These are phyloP conservation scores for Calonectris borealis DNA, from an alignment of 2,113 vertebrate species.

Conservation along the genomic window DNA sequence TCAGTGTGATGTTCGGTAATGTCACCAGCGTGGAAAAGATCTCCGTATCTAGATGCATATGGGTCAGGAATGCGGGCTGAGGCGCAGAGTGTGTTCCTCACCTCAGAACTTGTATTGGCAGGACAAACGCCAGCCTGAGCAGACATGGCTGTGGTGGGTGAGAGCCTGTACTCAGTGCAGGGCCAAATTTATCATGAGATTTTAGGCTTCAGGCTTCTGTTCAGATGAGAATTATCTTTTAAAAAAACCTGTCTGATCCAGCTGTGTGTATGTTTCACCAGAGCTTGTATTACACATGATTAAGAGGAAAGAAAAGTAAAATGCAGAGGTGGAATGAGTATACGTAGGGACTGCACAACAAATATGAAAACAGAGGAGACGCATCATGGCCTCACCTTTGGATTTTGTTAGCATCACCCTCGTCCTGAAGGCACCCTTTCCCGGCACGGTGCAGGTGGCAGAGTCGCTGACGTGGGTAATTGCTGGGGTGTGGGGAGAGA, in stretches of 20 bases:
- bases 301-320: not conserved
- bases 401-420: not conserved
- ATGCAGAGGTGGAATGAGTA: not conserved
- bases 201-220: not conserved
- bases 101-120: slow-evolving; percentile 14
- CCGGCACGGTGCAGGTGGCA: fast-evolving
- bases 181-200: not conserved
- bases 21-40: not conserved
- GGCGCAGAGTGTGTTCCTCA: slow-evolving; percentile 43
- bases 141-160: not conserved
- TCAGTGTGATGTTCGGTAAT: not conserved
- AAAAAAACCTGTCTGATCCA: not conserved
- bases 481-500: not conserved
- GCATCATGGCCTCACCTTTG: not conserved
- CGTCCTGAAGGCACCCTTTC: not conserved
- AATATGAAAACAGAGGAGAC: not conserved
- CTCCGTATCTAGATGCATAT: not conserved
- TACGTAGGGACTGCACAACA: not conserved
- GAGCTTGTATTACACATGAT: not conserved
- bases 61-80: slow-evolving; percentile 25
- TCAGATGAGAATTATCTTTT: not conserved
- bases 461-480: not conserved
- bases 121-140: slow-evolving; percentile 51
- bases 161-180: not conserved
- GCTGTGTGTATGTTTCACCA: not conserved